Percentiles rank a stretch among this genome's conserved stretches.
phyloP scores from a whole-genome alignment of 1,140 invertebrate genomes.

The Drosophila pandora region DNA sequence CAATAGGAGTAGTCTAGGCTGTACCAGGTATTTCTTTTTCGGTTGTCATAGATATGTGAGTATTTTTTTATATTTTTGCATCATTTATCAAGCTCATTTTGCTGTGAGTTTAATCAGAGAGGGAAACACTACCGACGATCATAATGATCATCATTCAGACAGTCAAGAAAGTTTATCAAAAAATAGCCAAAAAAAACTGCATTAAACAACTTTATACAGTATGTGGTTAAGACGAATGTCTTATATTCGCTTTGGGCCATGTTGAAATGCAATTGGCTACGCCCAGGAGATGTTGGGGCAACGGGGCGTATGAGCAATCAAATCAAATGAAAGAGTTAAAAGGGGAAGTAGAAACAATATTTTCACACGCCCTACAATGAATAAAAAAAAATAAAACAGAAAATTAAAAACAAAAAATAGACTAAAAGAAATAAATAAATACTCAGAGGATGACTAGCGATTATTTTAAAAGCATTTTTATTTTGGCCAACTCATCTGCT shows the following conservation, averaged over 20 bases:
- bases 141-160: conserved; percentile 17
- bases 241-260: conserved; percentile 37
- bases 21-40: conserved; percentile 14
- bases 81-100: conserved; percentile 70
- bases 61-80: conserved; percentile 44
- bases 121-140: conserved; percentile 29
- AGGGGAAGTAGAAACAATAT: conserved; percentile 36
- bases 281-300: conserved; percentile 48
- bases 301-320: conserved; percentile 57
- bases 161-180: conserved; percentile 12
- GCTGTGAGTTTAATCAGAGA: conserved; percentile 46
- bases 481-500: conserved; percentile 44
- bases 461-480: conserved; percentile 53
- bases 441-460: conserved; percentile 62
- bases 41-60: conserved; percentile 53
- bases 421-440: conserved; percentile 9
- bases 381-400: conserved; percentile 15
- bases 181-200: conserved; percentile 13
- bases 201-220: conserved; percentile 35
- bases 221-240: conserved; percentile 11
- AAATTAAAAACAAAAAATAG: conserved; percentile 10
- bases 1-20: conserved; percentile 34
- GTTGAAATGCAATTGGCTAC: conserved; percentile 69
- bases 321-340: conserved; percentile 26
- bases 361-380: conserved; percentile 60